Percentiles rank a stretch among this genome's conserved stretches.
These are phyloP conservation scores for Sepiola atlantica DNA, from an alignment of 2,888 invertebrate species.

Conservation along the genomic window DNA sequence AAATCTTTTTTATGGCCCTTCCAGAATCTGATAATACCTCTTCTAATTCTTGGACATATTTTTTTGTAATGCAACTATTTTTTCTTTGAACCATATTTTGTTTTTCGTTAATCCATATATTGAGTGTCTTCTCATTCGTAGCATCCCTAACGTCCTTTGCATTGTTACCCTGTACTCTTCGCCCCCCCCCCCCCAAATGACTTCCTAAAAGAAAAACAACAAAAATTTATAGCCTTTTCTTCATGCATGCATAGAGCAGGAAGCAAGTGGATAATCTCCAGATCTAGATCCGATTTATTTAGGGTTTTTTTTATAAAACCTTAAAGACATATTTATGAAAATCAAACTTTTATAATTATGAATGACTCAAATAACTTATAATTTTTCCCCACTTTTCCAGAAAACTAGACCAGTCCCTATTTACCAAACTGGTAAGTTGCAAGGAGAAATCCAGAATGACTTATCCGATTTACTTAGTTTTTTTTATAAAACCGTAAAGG, in stretches of 20 bases:
- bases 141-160: not conserved
- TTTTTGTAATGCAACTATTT: not conserved
- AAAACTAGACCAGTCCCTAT: too few species aligned
- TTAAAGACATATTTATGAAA: too few species aligned
- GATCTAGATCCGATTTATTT: not conserved
- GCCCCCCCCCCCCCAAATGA: too few species aligned
- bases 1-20: not conserved
- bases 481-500: too few species aligned
- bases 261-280: not conserved
- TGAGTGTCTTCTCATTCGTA: not conserved
- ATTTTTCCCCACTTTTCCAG: too few species aligned
- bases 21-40: not conserved
- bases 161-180: too few species aligned
- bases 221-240: not conserved
- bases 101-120: not conserved
- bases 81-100: not conserved
- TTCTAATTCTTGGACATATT: not conserved
- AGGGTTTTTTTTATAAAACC: not conserved
- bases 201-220: too few species aligned
- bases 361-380: too few species aligned
- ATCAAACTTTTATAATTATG: too few species aligned
- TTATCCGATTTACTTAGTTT: too few species aligned
- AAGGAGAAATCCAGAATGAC: too few species aligned
- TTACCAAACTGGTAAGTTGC: too few species aligned
- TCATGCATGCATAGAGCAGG: not conserved